These are phyloP conservation scores for Gryon sp. DNA, from an alignment of 1,140 invertebrate species.

Conservation along the genomic window DNA sequence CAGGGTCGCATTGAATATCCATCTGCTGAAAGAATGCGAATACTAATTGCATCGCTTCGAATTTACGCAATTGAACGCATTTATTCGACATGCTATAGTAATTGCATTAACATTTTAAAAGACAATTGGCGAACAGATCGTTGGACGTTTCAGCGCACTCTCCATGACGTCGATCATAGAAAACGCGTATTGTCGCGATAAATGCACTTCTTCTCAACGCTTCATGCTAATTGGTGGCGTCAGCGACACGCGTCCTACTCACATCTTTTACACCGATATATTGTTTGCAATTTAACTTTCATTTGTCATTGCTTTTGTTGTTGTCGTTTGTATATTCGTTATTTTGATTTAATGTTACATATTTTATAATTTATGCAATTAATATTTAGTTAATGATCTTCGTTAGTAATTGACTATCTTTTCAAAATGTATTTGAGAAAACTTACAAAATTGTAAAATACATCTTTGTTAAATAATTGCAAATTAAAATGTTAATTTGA, in stretches of 20 bases:
- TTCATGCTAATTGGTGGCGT: slow-evolving; percentile 61
- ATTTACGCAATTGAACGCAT: slow-evolving; percentile 70
- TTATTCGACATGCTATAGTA: slow-evolving; percentile 67
- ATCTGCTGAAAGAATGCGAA: slow-evolving; percentile 63
- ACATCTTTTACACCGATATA: slow-evolving; percentile 22
- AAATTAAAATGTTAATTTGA: too few species aligned
- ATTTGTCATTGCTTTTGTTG: too few species aligned
- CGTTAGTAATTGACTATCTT: too few species aligned
- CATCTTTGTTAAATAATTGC: too few species aligned
- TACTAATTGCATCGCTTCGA: slow-evolving; percentile 64
- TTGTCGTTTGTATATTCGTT: too few species aligned
- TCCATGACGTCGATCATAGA: slow-evolving; percentile 9
- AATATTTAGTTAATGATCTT: too few species aligned
- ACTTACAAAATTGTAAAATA: too few species aligned
- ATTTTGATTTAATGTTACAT: too few species aligned
- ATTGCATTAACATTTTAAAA: slow-evolving; percentile 69
- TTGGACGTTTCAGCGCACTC: slow-evolving; percentile 34
- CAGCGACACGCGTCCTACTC: slow-evolving; percentile 47
- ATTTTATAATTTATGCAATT: too few species aligned
- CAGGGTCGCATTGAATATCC: slow-evolving; percentile 30
- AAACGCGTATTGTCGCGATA: background rate
- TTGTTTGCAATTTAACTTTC: slow-evolving; percentile 12
- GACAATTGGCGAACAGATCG: slow-evolving; percentile 57
- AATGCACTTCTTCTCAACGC: slow-evolving; percentile 23
- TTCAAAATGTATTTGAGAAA: too few species aligned